Percentiles rank a stretch among this genome's conserved stretches.
Evolutionary conservation across 2,797 vertebrate genomes (phyloP).

Genomic region (Apogon hyalosoma): DNA sequence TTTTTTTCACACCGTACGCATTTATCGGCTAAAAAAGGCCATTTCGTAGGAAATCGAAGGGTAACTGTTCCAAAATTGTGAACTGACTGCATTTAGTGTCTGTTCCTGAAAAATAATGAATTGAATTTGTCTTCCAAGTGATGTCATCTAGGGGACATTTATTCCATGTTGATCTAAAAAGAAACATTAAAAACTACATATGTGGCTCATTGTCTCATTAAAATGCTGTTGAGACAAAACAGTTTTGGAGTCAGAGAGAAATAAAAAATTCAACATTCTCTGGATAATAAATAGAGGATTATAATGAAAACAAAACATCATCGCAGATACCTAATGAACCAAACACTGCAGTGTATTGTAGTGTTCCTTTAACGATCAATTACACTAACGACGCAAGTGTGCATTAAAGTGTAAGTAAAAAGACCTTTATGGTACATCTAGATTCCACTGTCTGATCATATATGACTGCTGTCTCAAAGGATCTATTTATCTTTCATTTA

Average conservation of each 20-base stretch:
- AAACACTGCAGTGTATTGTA: slow-evolving; percentile 16
- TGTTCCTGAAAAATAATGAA: slow-evolving; percentile 38
- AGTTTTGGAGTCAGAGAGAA: background rate
- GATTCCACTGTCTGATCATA: slow-evolving; percentile 26
- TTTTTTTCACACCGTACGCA: slow-evolving; percentile 21
- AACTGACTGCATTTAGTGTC: slow-evolving; percentile 1
- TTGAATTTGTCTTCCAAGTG: slow-evolving; percentile 33
- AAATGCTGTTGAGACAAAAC: slow-evolving; percentile 25
- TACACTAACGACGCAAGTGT: slow-evolving; percentile 26
- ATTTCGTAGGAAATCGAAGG: slow-evolving; percentile 14
- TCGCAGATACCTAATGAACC: slow-evolving; percentile 49
- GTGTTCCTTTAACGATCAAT: slow-evolving; percentile 48
- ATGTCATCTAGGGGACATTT: slow-evolving; percentile 38
- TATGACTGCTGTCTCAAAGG: background rate
- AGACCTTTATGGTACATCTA: slow-evolving; percentile 10
- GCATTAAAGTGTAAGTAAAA: background rate
- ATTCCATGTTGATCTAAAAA: slow-evolving; percentile 11
- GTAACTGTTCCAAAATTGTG: slow-evolving; percentile 7
- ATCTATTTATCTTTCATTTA: background rate
- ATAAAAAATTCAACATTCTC: slow-evolving; percentile 24
- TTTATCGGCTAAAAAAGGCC: slow-evolving; percentile 13
- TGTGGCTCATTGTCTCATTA: slow-evolving; percentile 28
- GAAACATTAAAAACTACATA: slow-evolving; percentile 24
- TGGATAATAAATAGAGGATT: slow-evolving; percentile 37
- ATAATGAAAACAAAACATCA: slow-evolving; percentile 49